phyloP scores from a whole-genome alignment of 2,888 invertebrate species.

The Smittia aterrima region DNA sequence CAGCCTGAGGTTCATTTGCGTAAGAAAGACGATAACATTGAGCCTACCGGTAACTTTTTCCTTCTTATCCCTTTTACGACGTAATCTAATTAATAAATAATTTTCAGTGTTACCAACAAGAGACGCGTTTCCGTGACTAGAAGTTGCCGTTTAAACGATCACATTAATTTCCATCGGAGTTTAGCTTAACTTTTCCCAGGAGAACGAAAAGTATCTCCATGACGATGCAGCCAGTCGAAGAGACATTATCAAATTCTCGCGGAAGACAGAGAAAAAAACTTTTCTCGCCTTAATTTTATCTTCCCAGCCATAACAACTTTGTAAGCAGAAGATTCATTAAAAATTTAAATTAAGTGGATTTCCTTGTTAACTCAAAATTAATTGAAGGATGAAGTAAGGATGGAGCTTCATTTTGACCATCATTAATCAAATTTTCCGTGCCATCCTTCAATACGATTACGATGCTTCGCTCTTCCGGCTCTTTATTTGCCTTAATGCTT shows the following conservation, averaged over 20 bases:
- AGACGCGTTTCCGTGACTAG: too few species aligned
- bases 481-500: not conserved
- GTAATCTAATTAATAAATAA: slow-evolving; percentile 8
- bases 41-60: too few species aligned
- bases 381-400: not conserved
- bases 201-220: not conserved
- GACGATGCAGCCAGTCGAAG: not conserved
- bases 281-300: not conserved
- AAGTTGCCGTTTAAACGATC: not conserved
- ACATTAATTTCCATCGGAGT: not conserved
- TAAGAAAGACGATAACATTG: too few species aligned
- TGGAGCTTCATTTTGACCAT: not conserved
- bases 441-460: slow-evolving; percentile 27
- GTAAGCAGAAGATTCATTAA: not conserved
- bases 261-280: not conserved
- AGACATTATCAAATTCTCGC: not conserved
- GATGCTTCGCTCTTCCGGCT: not conserved
- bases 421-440: slow-evolving; percentile 26
- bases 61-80: not conserved
- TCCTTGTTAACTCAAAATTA: slow-evolving; percentile 15
- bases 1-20: too few species aligned
- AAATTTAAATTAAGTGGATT: slow-evolving; percentile 20
- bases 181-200: not conserved
- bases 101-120: slow-evolving; percentile 9
- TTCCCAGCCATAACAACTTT: not conserved